Conservation (phyloP, 1,140 invertebrate species). For the Homarus americanus region DNA sequence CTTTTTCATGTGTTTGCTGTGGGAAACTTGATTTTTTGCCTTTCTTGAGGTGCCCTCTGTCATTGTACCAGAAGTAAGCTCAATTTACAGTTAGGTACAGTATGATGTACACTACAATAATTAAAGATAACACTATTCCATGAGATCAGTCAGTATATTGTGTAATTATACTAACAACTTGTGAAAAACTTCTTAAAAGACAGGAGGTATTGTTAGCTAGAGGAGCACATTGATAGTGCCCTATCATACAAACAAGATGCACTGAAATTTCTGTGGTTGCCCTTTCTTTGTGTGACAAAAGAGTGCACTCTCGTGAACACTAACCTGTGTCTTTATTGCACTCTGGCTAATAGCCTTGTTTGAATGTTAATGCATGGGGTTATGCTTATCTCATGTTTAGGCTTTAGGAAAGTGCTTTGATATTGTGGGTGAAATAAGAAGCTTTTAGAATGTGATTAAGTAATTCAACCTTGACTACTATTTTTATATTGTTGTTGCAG, state of each 20-base stretch:
- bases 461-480: too few species aligned
- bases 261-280: conserved; percentile 2
- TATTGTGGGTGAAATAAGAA: neutral
- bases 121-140: neutral
- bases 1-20: conserved; percentile 51
- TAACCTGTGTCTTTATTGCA: neutral
- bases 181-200: conserved; percentile 19
- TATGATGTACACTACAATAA: neutral
- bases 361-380: neutral
- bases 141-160: neutral
- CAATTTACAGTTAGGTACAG: neutral
- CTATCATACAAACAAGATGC: neutral
- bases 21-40: conserved; percentile 20
- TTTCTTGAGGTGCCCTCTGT: conserved; percentile 3
- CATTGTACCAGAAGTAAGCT: conserved; percentile 7
- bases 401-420: neutral
- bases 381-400: neutral
- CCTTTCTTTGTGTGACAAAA: neutral
- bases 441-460: neutral
- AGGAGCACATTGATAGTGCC: conserved; percentile 2
- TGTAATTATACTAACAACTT: too few species aligned
- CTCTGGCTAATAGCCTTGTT: neutral
- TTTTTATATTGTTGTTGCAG: too few species aligned
- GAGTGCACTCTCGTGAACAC: conserved; percentile 5
- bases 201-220: conserved; percentile 5